Conservation (phyloP, 1,140 invertebrate genomes). For the Papilio xuthus region DNA sequence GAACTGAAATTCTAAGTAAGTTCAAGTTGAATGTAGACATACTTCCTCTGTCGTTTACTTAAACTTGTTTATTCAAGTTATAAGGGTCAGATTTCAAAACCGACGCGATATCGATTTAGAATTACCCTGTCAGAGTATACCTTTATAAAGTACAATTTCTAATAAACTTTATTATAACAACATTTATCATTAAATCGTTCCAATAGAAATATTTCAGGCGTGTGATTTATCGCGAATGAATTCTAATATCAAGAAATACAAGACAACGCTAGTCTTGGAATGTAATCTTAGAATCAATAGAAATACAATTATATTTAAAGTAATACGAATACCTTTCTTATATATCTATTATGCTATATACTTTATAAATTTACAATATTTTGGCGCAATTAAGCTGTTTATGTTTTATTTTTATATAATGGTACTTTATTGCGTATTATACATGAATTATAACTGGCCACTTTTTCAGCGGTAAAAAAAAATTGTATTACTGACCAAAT, state of each 20-base stretch:
- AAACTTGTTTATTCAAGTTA: slow-evolving; percentile 33
- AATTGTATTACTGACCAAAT: too few species aligned
- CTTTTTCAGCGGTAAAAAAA: too few species aligned
- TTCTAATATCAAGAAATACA: neutral
- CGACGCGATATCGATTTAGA: neutral
- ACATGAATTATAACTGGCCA: too few species aligned
- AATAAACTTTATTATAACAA: too few species aligned
- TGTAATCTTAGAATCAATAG: neutral
- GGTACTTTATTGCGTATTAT: too few species aligned
- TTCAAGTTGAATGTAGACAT: slow-evolving; percentile 27
- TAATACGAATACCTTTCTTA: too few species aligned
- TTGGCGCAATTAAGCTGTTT: too few species aligned
- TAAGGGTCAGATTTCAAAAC: slow-evolving; percentile 26
- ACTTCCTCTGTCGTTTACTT: slow-evolving; percentile 21
- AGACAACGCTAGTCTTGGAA: neutral
- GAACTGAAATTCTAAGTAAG: slow-evolving; percentile 11
- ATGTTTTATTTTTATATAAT: too few species aligned
- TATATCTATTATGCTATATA: too few species aligned
- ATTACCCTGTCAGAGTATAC: neutral
- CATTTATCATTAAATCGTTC: neutral
- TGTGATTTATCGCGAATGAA: neutral
- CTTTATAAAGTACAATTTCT: neutral
- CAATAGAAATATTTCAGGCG: neutral
- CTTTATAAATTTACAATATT: too few species aligned
- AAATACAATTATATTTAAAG: too few species aligned